These are phyloP conservation scores for Pteruthius melanotis DNA, from an alignment of 2,113 vertebrate species.

Conservation along the genomic window DNA sequence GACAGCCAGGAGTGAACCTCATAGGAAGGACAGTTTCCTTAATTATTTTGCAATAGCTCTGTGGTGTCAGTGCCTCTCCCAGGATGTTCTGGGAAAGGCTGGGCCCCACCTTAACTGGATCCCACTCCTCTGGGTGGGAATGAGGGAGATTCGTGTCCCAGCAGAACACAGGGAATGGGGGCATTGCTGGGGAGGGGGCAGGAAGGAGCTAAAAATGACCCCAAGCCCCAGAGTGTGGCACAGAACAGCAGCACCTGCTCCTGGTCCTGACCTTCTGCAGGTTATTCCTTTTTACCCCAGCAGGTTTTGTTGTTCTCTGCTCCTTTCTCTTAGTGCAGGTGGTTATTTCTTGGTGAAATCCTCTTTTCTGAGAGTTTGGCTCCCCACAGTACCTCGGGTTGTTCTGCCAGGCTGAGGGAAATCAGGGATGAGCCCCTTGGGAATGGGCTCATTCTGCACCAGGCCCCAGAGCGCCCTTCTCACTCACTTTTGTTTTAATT, in stretches of 20 bases:
- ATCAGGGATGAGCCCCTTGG: neutral
- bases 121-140: neutral
- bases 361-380: neutral
- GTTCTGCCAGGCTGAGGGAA: neutral
- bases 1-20: neutral
- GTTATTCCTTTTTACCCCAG: rapidly evolving
- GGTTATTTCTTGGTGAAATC: neutral
- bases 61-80: neutral
- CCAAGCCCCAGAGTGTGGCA: neutral
- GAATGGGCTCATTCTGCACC: rapidly evolving
- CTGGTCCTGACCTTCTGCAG: neutral
- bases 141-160: neutral
- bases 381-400: rapidly evolving
- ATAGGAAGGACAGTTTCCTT: neutral
- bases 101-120: neutral
- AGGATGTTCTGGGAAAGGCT: neutral
- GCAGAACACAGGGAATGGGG: neutral
- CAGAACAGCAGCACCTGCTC: neutral
- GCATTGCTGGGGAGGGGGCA: neutral
- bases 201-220: neutral
- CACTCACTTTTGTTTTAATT: neutral
- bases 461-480: neutral
- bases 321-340: neutral
- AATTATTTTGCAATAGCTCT: neutral
- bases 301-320: neutral